These are phyloP conservation scores for Amblyraja radiata DNA, from an alignment of 2,797 vertebrate genomes.

Conservation along the genomic window DNA sequence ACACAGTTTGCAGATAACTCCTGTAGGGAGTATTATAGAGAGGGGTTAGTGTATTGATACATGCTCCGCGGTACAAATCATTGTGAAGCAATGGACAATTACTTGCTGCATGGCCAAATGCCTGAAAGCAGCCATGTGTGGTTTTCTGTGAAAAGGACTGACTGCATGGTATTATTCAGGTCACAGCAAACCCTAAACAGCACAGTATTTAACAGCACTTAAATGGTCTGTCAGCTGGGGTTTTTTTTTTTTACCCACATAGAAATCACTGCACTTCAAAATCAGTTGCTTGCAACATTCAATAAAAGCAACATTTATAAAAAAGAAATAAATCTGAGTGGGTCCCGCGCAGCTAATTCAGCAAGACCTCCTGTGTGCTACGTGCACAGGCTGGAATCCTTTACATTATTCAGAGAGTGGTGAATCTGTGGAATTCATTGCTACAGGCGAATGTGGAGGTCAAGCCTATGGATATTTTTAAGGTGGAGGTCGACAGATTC, in stretches of 20 bases:
- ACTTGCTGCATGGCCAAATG: slow-evolving; percentile 24
- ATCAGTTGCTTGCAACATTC: slow-evolving; percentile 6
- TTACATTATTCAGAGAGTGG: too few species aligned
- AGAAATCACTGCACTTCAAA: slow-evolving; percentile 29
- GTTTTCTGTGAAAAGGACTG: slow-evolving; percentile 9
- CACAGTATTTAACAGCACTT: slow-evolving; percentile 22
- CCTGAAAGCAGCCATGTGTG: slow-evolving; percentile 31
- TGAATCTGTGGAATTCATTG: too few species aligned
- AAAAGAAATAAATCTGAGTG: neutral
- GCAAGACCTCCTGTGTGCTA: neutral
- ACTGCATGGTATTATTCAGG: slow-evolving; percentile 31
- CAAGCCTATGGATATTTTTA: too few species aligned
- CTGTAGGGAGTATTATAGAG: slow-evolving; percentile 12
- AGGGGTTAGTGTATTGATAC: slow-evolving; percentile 31
- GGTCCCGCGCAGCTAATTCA: neutral
- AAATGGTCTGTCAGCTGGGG: neutral
- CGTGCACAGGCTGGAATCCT: neutral
- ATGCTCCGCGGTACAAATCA: slow-evolving; percentile 34
- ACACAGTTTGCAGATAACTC: slow-evolving; percentile 17
- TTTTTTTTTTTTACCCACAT: neutral
- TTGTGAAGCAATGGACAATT: slow-evolving; percentile 32
- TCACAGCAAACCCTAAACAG: slow-evolving; percentile 19
- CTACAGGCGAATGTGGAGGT: too few species aligned
- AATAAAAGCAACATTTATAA: neutral
- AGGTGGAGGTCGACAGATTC: too few species aligned